Evolutionary conservation across 2,113 vertebrate genomes (phyloP).

Genomic region (Ellobius talpinus): DNA sequence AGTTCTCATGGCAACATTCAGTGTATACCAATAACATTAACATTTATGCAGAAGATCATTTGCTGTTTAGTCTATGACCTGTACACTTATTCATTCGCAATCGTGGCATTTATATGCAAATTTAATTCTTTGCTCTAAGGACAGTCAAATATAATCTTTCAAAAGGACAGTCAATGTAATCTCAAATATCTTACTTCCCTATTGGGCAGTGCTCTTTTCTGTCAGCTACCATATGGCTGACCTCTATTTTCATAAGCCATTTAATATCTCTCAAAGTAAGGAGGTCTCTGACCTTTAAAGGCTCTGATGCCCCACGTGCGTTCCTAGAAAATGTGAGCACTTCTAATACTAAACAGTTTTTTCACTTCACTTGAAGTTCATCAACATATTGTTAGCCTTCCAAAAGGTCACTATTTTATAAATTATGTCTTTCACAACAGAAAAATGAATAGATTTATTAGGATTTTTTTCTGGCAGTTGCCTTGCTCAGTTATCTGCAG

Average conservation of each 20-base stretch:
- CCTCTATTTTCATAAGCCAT: conserved; percentile 84
- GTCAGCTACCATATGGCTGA: conserved; percentile 70
- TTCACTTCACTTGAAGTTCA: conserved; percentile 83
- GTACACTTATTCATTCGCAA: conserved; percentile 66
- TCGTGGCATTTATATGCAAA: conserved; percentile 80
- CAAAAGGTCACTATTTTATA: conserved; percentile 86
- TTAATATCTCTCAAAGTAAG: conserved; percentile 78
- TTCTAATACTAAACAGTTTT: conserved; percentile 71
- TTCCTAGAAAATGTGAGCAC: conserved; percentile 79
- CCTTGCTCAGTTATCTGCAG: conserved; percentile 68
- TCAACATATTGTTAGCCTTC: conserved; percentile 82
- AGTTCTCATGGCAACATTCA: conserved; percentile 5
- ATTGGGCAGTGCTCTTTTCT: conserved; percentile 72
- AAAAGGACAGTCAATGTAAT: conserved; percentile 76
- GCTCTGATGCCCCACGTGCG: conserved; percentile 60
- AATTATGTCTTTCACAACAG: conserved; percentile 75
- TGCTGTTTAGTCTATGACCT: conserved; percentile 61
- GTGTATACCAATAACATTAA: conserved; percentile 50
- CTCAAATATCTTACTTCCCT: conserved; percentile 71
- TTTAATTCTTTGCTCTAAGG: conserved; percentile 71
- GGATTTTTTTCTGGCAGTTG: conserved; percentile 69
- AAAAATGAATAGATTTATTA: conserved; percentile 82
- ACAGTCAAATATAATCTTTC: conserved; percentile 73
- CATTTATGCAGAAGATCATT: conserved; percentile 45
- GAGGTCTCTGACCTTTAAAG: conserved; percentile 81